These are phyloP conservation scores for Aelia acuminata DNA, from an alignment of 2,888 invertebrate species.

Conservation along the genomic window DNA sequence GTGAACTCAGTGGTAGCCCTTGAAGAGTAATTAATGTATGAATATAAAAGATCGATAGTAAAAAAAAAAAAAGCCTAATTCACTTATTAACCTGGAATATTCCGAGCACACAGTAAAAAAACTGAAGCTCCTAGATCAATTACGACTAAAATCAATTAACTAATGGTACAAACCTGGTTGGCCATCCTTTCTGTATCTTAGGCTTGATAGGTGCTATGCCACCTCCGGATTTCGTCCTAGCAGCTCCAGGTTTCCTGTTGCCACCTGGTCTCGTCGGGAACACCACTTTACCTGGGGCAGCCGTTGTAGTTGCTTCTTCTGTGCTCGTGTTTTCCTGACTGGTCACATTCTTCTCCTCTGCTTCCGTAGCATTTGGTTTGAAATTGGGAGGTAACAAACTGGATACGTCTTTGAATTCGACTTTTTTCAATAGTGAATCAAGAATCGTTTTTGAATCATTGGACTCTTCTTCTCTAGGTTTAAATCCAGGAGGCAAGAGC, in stretches of 20 bases:
- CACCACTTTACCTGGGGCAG: slow-evolving; percentile 71
- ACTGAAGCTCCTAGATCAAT: no score
- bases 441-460: slow-evolving; percentile 62
- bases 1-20: slow-evolving; percentile 91
- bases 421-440: slow-evolving; percentile 68
- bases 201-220: slow-evolving; percentile 75
- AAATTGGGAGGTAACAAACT: slow-evolving; percentile 74
- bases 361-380: slow-evolving; percentile 68
- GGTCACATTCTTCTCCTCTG: slow-evolving; percentile 55
- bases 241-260: slow-evolving; percentile 72
- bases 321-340: slow-evolving; percentile 61
- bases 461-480: slow-evolving; percentile 66
- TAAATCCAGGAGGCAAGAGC: slow-evolving; percentile 76
- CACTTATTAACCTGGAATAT: no score
- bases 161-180: slow-evolving; percentile 76
- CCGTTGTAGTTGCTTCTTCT: slow-evolving; percentile 62
- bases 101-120: no score
- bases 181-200: slow-evolving; percentile 88
- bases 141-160: neutral
- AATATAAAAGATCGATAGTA: no score
- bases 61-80: no score
- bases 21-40: slow-evolving; percentile 67
- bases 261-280: slow-evolving; percentile 85
- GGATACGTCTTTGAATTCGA: slow-evolving; percentile 68
- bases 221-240: slow-evolving; percentile 69